These are phyloP conservation scores for Phymorhynchus buccinoides DNA, from an alignment of 1,140 invertebrate species.

Conservation along the genomic window DNA sequence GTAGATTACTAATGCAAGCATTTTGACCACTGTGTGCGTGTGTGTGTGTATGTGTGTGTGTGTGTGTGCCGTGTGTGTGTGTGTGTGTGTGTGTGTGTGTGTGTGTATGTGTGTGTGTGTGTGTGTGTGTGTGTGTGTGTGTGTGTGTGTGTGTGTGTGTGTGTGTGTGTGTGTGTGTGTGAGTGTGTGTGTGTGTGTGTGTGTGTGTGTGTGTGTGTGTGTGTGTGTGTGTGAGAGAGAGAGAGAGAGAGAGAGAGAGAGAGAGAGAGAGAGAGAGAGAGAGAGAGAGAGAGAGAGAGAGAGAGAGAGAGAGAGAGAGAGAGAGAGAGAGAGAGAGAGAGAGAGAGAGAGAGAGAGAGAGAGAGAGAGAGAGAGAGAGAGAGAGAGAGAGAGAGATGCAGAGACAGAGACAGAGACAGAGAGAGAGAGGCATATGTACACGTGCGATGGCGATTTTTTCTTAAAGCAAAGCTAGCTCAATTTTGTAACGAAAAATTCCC, in stretches of 20 bases:
- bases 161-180: not conserved
- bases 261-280: too few species aligned
- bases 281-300: too few species aligned
- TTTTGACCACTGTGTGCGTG: conserved; percentile 2
- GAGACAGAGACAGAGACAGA: not conserved
- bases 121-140: not conserved
- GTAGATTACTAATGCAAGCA: too few species aligned
- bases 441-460: too few species aligned
- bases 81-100: not conserved
- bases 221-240: not conserved
- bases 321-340: too few species aligned
- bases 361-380: not conserved
- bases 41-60: not conserved
- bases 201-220: not conserved
- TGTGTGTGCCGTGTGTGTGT: not conserved
- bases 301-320: not conserved
- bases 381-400: not conserved
- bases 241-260: too few species aligned
- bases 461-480: too few species aligned
- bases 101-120: not conserved
- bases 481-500: too few species aligned
- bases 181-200: not conserved
- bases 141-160: not conserved
- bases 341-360: not conserved
- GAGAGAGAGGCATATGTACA: too few species aligned